A percentile compares a stretch with the other conserved stretches of the same genome.
phyloP scores from a whole-genome alignment of 2,888 invertebrate species.

The Clitarchus hookeri region DNA sequence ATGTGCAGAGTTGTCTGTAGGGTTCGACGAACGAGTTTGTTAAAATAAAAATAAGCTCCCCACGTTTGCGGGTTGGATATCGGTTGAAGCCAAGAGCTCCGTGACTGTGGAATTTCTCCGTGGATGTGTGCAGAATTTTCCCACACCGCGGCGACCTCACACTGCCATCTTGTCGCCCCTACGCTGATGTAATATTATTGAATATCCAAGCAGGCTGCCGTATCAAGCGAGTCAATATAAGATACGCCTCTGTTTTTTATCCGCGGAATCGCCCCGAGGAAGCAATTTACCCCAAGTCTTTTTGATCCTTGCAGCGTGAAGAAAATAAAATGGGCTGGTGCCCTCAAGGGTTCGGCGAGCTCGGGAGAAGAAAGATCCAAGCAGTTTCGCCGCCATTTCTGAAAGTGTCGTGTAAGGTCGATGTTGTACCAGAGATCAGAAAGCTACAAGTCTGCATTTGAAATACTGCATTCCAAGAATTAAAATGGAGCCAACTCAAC shows the following conservation, averaged over 20 bases:
- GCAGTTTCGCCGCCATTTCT: too few relatives aligned
- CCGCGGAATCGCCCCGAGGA: slow-evolving; percentile 4
- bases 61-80: too few relatives aligned
- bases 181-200: neutral
- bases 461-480: too few relatives aligned
- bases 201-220: slow-evolving; percentile 8
- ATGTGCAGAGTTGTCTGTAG: too few relatives aligned
- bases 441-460: too few relatives aligned
- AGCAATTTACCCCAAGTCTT: slow-evolving; percentile 19
- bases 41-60: too few relatives aligned
- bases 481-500: too few relatives aligned
- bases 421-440: too few relatives aligned
- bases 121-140: neutral
- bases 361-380: neutral
- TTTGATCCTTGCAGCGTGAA: slow-evolving; percentile 27
- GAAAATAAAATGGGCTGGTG: neutral
- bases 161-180: neutral
- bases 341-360: neutral
- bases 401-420: too few relatives aligned
- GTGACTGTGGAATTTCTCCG: neutral
- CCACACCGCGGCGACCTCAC: neutral
- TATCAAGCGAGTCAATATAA: neutral
- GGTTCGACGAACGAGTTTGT: too few relatives aligned
- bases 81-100: neutral
- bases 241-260: slow-evolving; percentile 1